Base-by-base conservation (phyloP, 2,888 invertebrate species). In the Megalurothrips usitatus region DNA sequence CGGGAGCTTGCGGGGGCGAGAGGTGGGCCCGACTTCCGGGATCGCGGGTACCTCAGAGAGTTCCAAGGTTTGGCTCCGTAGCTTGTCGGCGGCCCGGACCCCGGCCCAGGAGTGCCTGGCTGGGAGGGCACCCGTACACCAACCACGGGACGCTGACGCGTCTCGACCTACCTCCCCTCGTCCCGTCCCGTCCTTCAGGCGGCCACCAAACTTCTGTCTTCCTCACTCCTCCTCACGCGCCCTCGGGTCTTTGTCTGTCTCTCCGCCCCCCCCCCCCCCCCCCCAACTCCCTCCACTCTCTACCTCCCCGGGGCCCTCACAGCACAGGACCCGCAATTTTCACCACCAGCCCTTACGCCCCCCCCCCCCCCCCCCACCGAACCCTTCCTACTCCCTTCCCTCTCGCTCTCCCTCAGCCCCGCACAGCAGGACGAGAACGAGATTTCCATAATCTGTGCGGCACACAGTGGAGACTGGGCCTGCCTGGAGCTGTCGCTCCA, bases 391-490 rank as follows among this genome's bases (percentile, higher is more conserved):
- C 34, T 43, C 3, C 34, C 34, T 78, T 58, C 63, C 28, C 12
- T 48, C 49, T 6, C 49, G 0, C 58, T 48, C 28, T 19, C 23
- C 26, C n/a, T 49, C 49, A 19, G 49, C 58, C 58, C 58, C 58
- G 58, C n/a, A 14, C 17, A 17, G 68, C 68, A 10, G 23, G 68
- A 23, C 23, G n/a, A 75, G 68, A 75, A 75, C 26, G 68, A 75
- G 68, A 75, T 75, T 75, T 75, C 68, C 68, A 75, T 75, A 75
- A 75, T 75, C 68, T 75, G 68, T 75, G 68, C 68, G 26, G 68
- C 68, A 75, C 68, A 75, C 68, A 75, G 68, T 75, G 68, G 23
- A 75, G 68, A 12, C 68, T 26, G n/a, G 68, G 68, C n/a, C 68
- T 11, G 23, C 23, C 1, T 11, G 12, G 68, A 12, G 1, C 23